Percentiles rank a stretch among this genome's conserved stretches.
Evolutionary conservation across 2,888 invertebrate species (phyloP).

Genomic region (Seira ritae): DNA sequence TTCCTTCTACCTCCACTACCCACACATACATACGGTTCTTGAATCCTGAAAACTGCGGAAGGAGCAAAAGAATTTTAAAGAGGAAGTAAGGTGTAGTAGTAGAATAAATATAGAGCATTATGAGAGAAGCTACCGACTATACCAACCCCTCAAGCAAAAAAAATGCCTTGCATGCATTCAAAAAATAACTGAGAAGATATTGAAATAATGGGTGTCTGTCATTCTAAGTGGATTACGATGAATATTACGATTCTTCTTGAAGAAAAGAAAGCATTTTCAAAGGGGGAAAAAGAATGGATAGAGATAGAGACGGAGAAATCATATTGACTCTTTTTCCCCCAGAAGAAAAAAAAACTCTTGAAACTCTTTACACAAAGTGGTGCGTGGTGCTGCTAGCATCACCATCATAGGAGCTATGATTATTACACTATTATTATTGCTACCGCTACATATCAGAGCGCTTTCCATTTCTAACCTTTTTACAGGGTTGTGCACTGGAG

Average conservation of each 20-base stretch:
- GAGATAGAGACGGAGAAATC: conserved; percentile 35
- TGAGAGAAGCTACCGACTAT: neutral
- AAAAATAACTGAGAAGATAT: conserved; percentile 42
- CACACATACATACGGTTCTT: neutral
- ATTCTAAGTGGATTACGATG: conserved; percentile 68
- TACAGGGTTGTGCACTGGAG: neutral
- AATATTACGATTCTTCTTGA: conserved; percentile 60
- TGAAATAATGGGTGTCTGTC: conserved; percentile 66
- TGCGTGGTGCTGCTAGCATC: neutral
- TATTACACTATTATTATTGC: conserved; percentile 7
- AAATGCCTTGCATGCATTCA: neutral
- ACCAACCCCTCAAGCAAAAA: neutral
- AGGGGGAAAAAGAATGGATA: conserved; percentile 21
- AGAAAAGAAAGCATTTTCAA: neutral
- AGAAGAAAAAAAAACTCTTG: conserved; percentile 37
- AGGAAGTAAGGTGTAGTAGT: conserved; percentile 1
- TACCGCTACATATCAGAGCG: neutral
- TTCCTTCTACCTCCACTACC: neutral
- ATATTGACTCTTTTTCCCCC: conserved; percentile 51
- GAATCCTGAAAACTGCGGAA: neutral
- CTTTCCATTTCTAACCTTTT: conserved; percentile 6
- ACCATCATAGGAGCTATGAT: neutral
- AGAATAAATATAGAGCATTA: neutral
- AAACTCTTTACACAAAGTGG: conserved; percentile 18
- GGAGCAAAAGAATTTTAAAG: conserved; percentile 4